Evolutionary conservation across 2,797 vertebrate genomes (phyloP).

Genomic region (Bufotes viridis): DNA sequence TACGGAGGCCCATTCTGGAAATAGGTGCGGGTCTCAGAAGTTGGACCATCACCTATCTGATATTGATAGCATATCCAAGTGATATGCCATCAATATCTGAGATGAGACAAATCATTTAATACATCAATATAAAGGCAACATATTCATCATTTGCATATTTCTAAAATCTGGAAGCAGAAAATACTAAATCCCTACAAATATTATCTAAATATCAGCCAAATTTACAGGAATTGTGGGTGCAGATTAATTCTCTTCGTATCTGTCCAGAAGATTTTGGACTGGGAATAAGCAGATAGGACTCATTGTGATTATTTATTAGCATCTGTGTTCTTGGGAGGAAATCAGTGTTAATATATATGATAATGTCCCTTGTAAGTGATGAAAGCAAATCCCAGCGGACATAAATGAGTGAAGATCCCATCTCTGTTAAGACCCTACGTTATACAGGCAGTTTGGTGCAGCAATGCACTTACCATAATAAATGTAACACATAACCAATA

Average conservation of each 20-base stretch:
- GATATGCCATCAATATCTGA: too few relatives aligned
- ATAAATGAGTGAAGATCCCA: constrained; percentile 2
- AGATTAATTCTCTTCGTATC: constrained; percentile 25
- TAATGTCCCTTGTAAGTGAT: constrained; percentile 8
- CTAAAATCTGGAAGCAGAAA: background rate
- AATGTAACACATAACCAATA: too few relatives aligned
- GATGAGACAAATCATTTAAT: too few relatives aligned
- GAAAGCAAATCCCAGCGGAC: constrained; percentile 5
- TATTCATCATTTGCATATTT: background rate
- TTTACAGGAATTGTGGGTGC: background rate
- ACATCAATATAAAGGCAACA: too few relatives aligned
- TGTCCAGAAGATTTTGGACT: background rate
- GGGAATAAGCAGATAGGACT: constrained; percentile 8
- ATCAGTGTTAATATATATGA: constrained; percentile 34
- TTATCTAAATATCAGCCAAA: background rate
- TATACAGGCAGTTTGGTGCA: background rate
- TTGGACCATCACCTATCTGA: too few relatives aligned
- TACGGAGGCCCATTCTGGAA: too few relatives aligned
- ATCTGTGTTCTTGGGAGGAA: constrained; percentile 44
- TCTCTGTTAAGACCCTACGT: background rate
- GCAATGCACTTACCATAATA: background rate
- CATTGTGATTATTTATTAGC: constrained; percentile 38
- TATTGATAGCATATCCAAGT: too few relatives aligned
- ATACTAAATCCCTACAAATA: background rate
- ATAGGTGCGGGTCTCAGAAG: too few relatives aligned